Evolutionary conservation across 2,113 vertebrate genomes (phyloP).

Genomic region (Patagioenas fasciata): DNA sequence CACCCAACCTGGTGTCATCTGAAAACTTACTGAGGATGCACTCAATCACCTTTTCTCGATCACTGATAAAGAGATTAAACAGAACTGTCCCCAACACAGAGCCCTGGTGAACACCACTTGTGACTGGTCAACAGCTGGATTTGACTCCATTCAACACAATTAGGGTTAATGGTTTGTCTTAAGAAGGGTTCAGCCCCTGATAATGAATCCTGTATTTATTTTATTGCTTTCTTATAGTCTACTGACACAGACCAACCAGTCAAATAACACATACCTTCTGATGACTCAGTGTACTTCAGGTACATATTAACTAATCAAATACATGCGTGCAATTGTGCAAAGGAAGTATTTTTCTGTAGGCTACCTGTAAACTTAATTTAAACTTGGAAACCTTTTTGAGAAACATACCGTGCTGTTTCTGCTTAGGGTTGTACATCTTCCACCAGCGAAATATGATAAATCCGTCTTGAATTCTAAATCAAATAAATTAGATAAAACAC

Average conservation of each 20-base stretch:
- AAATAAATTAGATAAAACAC: slow-evolving; percentile 6
- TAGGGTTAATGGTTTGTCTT: background rate
- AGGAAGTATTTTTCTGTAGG: background rate
- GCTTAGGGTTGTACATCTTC: slow-evolving; percentile 99
- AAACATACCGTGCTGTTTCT: slow-evolving; percentile 94
- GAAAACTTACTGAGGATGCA: too few species aligned
- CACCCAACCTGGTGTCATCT: too few species aligned
- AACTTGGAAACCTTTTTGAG: background rate
- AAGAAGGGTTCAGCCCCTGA: background rate
- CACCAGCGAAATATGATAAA: slow-evolving; percentile 99
- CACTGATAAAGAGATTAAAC: too few species aligned
- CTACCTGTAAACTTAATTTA: background rate
- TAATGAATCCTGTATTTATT: background rate
- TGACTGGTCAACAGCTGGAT: too few species aligned
- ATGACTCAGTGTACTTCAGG: background rate
- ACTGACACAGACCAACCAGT: background rate
- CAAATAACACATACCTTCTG: background rate
- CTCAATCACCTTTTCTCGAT: too few species aligned
- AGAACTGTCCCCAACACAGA: too few species aligned
- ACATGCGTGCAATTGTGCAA: rapidly evolving
- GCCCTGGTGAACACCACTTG: too few species aligned
- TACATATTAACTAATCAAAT: background rate
- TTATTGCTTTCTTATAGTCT: background rate
- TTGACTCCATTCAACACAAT: too few species aligned
- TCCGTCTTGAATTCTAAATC: slow-evolving; percentile 93